Percentiles rank a stretch among this genome's conserved stretches.
These are phyloP conservation scores for Drosophila bifasciata DNA, from an alignment of 1,140 invertebrate genomes.

Conservation along the genomic window DNA sequence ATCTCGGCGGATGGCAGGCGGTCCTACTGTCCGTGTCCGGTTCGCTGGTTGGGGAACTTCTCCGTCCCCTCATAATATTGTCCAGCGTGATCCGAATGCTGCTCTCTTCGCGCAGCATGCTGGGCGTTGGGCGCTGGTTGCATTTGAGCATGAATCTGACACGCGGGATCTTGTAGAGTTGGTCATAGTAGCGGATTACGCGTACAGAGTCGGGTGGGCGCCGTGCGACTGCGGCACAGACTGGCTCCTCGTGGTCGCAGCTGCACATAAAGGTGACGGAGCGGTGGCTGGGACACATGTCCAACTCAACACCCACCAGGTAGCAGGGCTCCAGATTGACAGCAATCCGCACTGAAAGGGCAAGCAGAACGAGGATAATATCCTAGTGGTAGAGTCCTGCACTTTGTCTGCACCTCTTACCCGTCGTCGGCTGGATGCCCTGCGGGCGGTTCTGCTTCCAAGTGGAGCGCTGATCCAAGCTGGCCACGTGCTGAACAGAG, in stretches of 20 bases:
- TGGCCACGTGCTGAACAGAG: slow-evolving; percentile 10
- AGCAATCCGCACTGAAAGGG: slow-evolving; percentile 52
- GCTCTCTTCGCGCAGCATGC: slow-evolving; percentile 9
- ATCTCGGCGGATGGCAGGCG: slow-evolving; percentile 12
- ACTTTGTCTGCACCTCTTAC: slow-evolving; percentile 35
- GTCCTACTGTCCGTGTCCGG: slow-evolving; percentile 13
- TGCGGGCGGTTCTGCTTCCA: slow-evolving; percentile 55
- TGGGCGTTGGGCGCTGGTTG: slow-evolving; percentile 23
- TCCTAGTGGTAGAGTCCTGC: neutral
- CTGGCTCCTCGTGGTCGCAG: slow-evolving; percentile 5
- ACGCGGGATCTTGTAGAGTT: slow-evolving; percentile 55
- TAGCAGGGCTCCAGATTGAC: slow-evolving; percentile 69
- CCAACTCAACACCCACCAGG: slow-evolving; percentile 58
- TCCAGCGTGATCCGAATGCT: slow-evolving; percentile 44
- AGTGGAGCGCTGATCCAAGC: slow-evolving; percentile 37
- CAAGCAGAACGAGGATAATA: neutral
- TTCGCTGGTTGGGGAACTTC: slow-evolving; percentile 6
- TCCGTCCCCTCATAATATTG: slow-evolving; percentile 49
- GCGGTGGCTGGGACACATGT: slow-evolving; percentile 34
- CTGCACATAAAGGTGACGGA: slow-evolving; percentile 59
- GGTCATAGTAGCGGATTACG: slow-evolving; percentile 62
- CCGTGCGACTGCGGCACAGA: slow-evolving; percentile 27
- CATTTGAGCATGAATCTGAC: slow-evolving; percentile 53
- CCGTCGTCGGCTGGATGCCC: slow-evolving; percentile 46
- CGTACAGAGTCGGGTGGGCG: slow-evolving; percentile 11